Evolutionary conservation across 2,888 invertebrate genomes (phyloP).

Genomic region (Itoplectis maculator): DNA sequence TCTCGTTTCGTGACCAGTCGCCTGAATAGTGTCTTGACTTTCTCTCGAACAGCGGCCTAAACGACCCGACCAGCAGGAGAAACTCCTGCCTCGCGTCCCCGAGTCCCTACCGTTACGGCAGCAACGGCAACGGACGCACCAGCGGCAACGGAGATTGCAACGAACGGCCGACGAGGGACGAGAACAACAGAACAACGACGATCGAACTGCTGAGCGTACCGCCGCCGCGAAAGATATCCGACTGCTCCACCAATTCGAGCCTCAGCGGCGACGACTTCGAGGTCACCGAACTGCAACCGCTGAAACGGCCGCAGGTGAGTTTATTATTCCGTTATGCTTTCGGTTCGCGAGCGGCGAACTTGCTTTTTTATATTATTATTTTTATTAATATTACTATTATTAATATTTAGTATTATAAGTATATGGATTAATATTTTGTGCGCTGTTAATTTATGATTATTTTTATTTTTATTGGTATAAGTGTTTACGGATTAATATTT

Average conservation of each 20-base stretch:
- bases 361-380: neutral
- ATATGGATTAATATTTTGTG: neutral
- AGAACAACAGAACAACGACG: slow-evolving; percentile 66
- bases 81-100: slow-evolving; percentile 80
- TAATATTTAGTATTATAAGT: neutral
- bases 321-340: slow-evolving; percentile 47
- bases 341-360: neutral
- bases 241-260: slow-evolving; percentile 91
- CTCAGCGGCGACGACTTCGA: slow-evolving; percentile 91
- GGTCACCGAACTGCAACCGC: slow-evolving; percentile 82
- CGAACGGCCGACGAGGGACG: slow-evolving; percentile 55
- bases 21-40: slow-evolving; percentile 1
- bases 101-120: slow-evolving; percentile 71
- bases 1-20: neutral
- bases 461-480: neutral
- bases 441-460: neutral
- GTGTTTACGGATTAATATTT: no score
- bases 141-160: slow-evolving; percentile 38
- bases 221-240: slow-evolving; percentile 87
- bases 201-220: slow-evolving; percentile 79
- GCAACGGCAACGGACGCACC: slow-evolving; percentile 19
- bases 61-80: slow-evolving; percentile 75
- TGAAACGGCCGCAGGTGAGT: slow-evolving; percentile 80
- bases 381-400: neutral
- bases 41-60: slow-evolving; percentile 70